Conservation (phyloP, 2,113 vertebrate genomes). For the Cololabis saira region DNA sequence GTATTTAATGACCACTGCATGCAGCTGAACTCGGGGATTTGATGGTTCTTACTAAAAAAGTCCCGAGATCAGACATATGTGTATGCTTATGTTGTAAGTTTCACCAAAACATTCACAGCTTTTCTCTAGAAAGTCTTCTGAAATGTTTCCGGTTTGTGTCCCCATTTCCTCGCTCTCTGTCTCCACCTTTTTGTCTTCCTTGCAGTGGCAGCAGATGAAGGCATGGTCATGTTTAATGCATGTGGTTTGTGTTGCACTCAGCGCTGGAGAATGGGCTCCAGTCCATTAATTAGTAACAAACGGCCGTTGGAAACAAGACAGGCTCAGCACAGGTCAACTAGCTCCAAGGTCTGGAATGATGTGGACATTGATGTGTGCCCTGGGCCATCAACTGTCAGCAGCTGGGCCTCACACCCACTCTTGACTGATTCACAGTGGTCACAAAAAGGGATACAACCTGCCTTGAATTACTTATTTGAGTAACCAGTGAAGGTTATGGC, state of each 20-base stretch:
- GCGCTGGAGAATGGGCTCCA: slow-evolving; percentile 74
- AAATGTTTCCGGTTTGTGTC: slow-evolving; percentile 25
- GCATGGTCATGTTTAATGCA: slow-evolving; percentile 83
- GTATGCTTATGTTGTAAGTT: neutral
- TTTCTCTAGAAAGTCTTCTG: neutral
- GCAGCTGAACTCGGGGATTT: neutral
- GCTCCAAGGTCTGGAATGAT: slow-evolving; percentile 68
- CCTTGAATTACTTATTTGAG: slow-evolving; percentile 32
- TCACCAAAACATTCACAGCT: neutral
- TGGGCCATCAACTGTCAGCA: slow-evolving; percentile 57
- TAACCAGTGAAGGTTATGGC: neutral
- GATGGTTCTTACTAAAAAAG: neutral
- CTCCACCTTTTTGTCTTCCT: slow-evolving; percentile 58
- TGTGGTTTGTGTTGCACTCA: slow-evolving; percentile 79
- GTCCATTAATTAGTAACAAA: slow-evolving; percentile 85
- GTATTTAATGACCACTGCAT: no score
- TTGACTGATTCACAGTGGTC: slow-evolving; percentile 22
- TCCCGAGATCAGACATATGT: no score
- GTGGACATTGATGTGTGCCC: slow-evolving; percentile 67
- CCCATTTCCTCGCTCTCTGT: neutral
- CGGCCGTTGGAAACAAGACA: slow-evolving; percentile 79
- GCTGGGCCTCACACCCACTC: slow-evolving; percentile 30
- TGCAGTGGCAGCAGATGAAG: slow-evolving; percentile 60
- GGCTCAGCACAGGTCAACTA: slow-evolving; percentile 75
- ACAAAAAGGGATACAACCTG: slow-evolving; percentile 18